These are phyloP conservation scores for Amaurobius ferox DNA, from an alignment of 2,888 invertebrate species.

Conservation along the genomic window DNA sequence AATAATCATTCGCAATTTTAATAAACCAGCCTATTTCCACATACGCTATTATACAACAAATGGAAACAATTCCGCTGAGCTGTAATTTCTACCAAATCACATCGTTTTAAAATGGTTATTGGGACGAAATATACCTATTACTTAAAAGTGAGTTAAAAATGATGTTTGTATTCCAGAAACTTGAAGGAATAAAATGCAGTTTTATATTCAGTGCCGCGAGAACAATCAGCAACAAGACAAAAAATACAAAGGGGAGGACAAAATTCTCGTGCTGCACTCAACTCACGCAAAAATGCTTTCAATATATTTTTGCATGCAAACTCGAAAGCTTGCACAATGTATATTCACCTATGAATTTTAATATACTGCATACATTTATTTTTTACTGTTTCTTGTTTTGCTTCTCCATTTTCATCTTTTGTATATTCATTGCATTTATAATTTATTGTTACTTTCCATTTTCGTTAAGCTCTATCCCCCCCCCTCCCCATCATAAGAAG, in stretches of 20 bases:
- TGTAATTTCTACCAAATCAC: no score
- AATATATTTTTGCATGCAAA: slow-evolving; percentile 36
- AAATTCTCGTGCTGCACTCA: neutral
- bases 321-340: slow-evolving; percentile 18
- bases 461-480: neutral
- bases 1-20: no score
- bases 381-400: slow-evolving; percentile 27
- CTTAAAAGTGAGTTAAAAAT: no score
- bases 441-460: slow-evolving; percentile 20
- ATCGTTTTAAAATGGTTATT: no score
- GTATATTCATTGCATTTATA: slow-evolving; percentile 45
- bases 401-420: slow-evolving; percentile 6
- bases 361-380: slow-evolving; percentile 26
- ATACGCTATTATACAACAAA: no score
- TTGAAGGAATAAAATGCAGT: slow-evolving; percentile 10
- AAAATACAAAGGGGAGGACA: neutral
- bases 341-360: slow-evolving; percentile 54
- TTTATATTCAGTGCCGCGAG: neutral
- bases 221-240: slow-evolving; percentile 6
- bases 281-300: slow-evolving; percentile 39
- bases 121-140: no score
- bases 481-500: no score
- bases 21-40: no score
- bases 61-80: no score
- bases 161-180: neutral